phyloP scores from a whole-genome alignment of 2,888 invertebrate species.

The Eurois occulta region DNA sequence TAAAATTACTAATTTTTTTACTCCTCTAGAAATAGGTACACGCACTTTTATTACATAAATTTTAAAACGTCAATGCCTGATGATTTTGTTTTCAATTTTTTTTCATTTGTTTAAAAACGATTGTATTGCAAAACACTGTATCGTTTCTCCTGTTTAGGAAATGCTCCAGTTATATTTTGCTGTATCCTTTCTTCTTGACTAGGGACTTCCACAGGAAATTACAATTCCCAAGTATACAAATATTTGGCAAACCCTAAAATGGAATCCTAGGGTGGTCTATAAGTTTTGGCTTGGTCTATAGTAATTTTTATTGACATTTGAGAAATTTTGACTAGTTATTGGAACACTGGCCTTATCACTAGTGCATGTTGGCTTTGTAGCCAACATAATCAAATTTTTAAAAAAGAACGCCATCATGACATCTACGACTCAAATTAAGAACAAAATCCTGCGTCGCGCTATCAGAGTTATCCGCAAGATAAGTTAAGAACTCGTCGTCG shows the following conservation, averaged over 20 bases:
- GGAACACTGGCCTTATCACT: background rate
- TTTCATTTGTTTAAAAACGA: conserved; percentile 10
- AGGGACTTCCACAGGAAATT: background rate
- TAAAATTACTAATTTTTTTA: conserved; percentile 43
- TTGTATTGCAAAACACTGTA: background rate
- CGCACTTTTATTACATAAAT: conserved; percentile 8
- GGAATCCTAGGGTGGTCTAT: background rate
- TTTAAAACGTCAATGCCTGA: conserved; percentile 32
- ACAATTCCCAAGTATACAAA: background rate
- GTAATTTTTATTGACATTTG: background rate
- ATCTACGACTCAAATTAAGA: background rate
- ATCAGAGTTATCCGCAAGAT: background rate
- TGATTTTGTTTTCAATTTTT: conserved; percentile 27
- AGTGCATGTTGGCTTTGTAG: background rate
- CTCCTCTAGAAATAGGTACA: conserved; percentile 25
- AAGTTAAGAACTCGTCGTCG: too few species aligned
- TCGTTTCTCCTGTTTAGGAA: background rate
- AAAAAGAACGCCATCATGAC: background rate
- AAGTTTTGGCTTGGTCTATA: background rate
- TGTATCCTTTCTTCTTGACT: background rate
- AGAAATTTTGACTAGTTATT: background rate
- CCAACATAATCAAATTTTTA: background rate
- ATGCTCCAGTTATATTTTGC: background rate
- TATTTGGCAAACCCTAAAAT: background rate
- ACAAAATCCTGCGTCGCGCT: background rate